These are phyloP conservation scores for Myotis myotis DNA, from an alignment of 2,797 vertebrate genomes.

Conservation along the genomic window DNA sequence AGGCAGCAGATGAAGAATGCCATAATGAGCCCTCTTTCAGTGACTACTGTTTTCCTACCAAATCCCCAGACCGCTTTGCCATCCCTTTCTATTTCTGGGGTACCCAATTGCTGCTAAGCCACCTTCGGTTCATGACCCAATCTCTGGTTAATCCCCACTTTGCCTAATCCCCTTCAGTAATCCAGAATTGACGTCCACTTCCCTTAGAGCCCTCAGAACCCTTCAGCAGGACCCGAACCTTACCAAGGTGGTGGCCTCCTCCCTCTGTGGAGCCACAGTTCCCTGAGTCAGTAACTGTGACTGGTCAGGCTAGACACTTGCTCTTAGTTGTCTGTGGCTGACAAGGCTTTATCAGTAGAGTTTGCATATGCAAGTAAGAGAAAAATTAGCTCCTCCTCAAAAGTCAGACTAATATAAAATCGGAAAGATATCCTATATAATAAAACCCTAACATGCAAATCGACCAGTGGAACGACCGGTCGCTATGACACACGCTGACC, in stretches of 20 bases:
- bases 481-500: too few species aligned
- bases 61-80: neutral
- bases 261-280: neutral
- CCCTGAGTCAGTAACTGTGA: neutral
- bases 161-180: neutral
- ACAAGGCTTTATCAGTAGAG: neutral
- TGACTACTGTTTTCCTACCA: neutral
- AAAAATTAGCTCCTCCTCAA: neutral
- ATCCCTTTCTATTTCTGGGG: neutral
- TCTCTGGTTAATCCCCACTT: neutral
- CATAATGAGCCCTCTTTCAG: neutral
- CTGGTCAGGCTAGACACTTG: neutral
- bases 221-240: neutral
- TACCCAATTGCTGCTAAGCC: neutral
- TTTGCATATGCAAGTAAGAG: neutral
- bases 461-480: too few species aligned
- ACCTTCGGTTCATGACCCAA: neutral
- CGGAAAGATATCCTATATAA: neutral
- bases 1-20: neutral
- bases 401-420: slow-evolving; percentile 15
- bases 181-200: neutral
- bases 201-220: neutral
- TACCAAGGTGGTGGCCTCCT: neutral
- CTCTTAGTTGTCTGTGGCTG: neutral
- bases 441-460: too few species aligned